Evolutionary conservation across 1,140 invertebrate genomes (phyloP), one percentile per base, ranked within the genome.

Genomic region (Drepana arcuata): DNA sequence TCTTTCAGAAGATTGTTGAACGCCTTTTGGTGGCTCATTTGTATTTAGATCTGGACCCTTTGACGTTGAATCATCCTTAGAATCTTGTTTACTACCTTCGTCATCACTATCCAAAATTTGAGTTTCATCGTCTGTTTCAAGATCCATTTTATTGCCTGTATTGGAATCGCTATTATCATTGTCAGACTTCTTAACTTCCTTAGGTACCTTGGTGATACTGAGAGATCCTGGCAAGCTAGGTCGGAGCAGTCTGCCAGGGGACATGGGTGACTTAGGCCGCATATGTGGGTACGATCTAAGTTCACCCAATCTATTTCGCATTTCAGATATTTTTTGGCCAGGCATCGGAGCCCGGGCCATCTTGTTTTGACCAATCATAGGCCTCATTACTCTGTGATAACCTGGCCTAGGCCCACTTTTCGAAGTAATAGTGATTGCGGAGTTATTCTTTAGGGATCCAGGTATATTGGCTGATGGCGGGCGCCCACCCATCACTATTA

Each of bases 381-480:
- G 71, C 31, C 83, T 49, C 10, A 79, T 37, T 16, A 82, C 44
- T 52, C 80, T 68, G 21, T 77, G 70, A 26, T 64, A 63, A 0
- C 67, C 68, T 14, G 72, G 70, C 38, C 77, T 61, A 1, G 69
- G 84, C 31, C 56, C 75, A 41, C 34, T 72, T 65, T 89, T 89
- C 12, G 89, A 89, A 41, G 88, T 88, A 14, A 90, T 88, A 14
- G 90, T 88, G 16, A 90, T 87, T 1, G 89, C 88, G 5, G 89
- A 87, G 50, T 90, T 90, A 50, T 88, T 89, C 54, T 89, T 89
- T 18, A 91, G 73, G 0, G 88, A 86, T 14, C 88, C 87, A 0
- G 87, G 85, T 39, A 89, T 86, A 18, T 73, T 78, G n/a, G 71
- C 78, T 33, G 84, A 69, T 27, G 69, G 66, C 3, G 77, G 64